These are phyloP conservation scores for Hippocampus mohnikei DNA, from an alignment of 2,113 vertebrate genomes.

Conservation along the genomic window DNA sequence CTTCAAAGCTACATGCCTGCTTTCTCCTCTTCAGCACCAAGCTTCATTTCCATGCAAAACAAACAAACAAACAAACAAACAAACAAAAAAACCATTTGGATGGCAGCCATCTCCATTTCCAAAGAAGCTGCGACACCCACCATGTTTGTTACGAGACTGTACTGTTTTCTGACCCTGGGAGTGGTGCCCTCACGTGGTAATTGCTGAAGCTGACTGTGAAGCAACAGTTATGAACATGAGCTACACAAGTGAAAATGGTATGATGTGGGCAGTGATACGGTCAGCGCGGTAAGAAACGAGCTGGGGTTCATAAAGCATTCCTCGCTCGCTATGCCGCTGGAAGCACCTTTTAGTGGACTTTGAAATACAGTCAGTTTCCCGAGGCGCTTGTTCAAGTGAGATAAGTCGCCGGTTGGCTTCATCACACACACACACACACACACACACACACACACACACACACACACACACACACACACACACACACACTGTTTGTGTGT, in stretches of 20 bases:
- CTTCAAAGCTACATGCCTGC: constrained; percentile 58
- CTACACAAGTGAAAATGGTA: not conserved
- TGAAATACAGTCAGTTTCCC: constrained; percentile 47
- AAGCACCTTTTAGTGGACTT: constrained; percentile 43
- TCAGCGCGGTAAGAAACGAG: constrained; percentile 33
- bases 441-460: constrained; percentile 15
- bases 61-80: constrained; percentile 24
- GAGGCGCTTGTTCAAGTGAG: constrained; percentile 48
- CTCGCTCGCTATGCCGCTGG: constrained; percentile 31
- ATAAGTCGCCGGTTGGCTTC: constrained; percentile 45
- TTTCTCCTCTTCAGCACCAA: constrained; percentile 31
- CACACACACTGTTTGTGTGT: constrained; percentile 11
- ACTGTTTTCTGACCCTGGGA: constrained; percentile 21
- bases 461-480: not conserved
- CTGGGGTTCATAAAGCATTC: constrained; percentile 43
- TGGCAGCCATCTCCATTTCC: constrained; percentile 44
- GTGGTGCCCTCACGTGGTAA: constrained; percentile 28
- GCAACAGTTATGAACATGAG: not conserved
- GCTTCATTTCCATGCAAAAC: constrained; percentile 52
- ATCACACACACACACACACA: constrained; percentile 13
- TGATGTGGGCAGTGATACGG: constrained; percentile 13
- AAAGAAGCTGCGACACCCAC: constrained; percentile 32
- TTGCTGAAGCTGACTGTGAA: constrained; percentile 13
- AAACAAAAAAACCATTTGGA: constrained; percentile 35
- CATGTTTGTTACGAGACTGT: constrained; percentile 15